Evolutionary conservation across 2,888 invertebrate species (phyloP).

Genomic region (Tyria jacobaeae): DNA sequence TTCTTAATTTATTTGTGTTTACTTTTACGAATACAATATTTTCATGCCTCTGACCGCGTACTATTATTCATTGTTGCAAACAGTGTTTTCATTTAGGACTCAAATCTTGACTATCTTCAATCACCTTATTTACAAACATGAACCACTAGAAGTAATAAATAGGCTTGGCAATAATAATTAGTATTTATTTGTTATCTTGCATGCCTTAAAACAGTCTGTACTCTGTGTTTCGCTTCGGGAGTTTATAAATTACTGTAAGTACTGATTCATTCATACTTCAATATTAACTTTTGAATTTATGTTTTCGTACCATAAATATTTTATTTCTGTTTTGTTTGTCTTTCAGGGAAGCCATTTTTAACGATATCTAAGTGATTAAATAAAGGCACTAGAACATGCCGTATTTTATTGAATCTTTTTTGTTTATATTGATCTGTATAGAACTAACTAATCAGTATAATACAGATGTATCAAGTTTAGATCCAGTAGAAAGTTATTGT

Average conservation of each 20-base stretch:
- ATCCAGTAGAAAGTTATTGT: conserved; percentile 31
- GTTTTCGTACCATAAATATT: not conserved
- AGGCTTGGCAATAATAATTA: conserved; percentile 5
- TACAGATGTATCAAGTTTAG: conserved; percentile 1
- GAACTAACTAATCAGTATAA: conserved; percentile 5
- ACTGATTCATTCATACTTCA: not conserved
- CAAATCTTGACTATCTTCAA: conserved; percentile 13
- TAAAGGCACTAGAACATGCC: not conserved
- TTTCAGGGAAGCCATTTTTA: conserved; percentile 16
- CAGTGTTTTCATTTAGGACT: conserved; percentile 18
- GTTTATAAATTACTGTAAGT: conserved; percentile 4
- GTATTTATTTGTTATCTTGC: conserved; percentile 7
- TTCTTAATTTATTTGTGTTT: not conserved
- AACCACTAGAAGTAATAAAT: conserved; percentile 20
- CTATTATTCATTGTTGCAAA: conserved; percentile 17
- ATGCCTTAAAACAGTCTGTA: not conserved
- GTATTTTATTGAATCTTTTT: not conserved
- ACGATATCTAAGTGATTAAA: conserved; percentile 2
- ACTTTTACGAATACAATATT: conserved; percentile 2
- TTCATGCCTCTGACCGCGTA: not conserved
- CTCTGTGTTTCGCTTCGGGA: not conserved
- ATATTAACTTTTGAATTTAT: not conserved
- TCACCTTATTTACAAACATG: conserved; percentile 29
- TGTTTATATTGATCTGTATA: conserved; percentile 2
- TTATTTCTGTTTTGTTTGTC: conserved; percentile 2